Evolutionary conservation across 2,113 vertebrate species (phyloP).

Genomic region (Collichthys lucidus): DNA sequence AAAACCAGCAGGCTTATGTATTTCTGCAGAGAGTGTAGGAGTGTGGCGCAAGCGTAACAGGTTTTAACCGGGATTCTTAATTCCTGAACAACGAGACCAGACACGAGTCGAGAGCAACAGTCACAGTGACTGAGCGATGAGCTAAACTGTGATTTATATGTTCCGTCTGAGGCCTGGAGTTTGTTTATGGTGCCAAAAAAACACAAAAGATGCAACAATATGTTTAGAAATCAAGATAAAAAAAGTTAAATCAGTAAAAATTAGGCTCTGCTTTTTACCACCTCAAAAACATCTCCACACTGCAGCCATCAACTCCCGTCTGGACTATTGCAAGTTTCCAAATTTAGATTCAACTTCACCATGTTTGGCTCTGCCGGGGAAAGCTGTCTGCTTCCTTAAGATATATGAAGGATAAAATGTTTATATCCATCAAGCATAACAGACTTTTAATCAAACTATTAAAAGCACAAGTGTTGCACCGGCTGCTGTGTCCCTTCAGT

Average conservation of each 20-base stretch:
- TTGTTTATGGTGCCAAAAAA: not conserved
- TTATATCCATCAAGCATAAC: no score
- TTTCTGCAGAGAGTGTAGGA: constrained; percentile 26
- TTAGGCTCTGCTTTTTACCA: no score
- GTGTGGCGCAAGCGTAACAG: constrained; percentile 58
- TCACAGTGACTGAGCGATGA: constrained; percentile 6
- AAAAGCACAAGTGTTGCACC: no score
- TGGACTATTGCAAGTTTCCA: not conserved
- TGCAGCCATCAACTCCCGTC: no score
- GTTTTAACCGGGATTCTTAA: constrained; percentile 62
- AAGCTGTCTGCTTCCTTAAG: not conserved
- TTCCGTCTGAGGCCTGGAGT: not conserved
- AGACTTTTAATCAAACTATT: no score
- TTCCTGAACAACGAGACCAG: constrained; percentile 67
- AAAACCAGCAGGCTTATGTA: not conserved
- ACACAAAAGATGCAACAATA: not conserved
- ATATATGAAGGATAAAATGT: not conserved
- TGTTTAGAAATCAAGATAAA: not conserved
- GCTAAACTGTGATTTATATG: not conserved
- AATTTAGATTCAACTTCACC: not conserved
- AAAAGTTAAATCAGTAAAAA: not conserved
- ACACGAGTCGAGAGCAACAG: constrained; percentile 50
- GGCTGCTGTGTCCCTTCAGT: no score
- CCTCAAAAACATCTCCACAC: no score
- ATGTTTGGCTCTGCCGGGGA: not conserved